These are phyloP conservation scores for Seriola rivoliana DNA, from an alignment of 2,113 vertebrate genomes.

Conservation along the genomic window DNA sequence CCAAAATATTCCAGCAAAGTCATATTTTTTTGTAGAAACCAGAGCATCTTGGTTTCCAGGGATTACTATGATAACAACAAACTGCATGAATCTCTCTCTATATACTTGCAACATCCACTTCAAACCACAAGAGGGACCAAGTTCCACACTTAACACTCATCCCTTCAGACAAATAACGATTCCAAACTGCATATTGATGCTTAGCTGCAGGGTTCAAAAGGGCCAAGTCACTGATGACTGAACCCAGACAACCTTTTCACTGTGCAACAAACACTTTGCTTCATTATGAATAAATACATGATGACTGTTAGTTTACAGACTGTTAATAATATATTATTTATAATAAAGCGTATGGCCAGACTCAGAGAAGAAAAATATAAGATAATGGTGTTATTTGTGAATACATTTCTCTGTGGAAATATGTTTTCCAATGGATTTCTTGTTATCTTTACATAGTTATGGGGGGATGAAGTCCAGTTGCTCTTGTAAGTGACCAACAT, in stretches of 20 bases:
- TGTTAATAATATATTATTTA: background rate
- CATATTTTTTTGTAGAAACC: background rate
- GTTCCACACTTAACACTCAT: background rate
- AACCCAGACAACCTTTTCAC: constrained; percentile 4
- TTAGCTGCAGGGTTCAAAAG: background rate
- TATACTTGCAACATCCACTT: constrained; percentile 18
- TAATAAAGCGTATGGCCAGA: background rate
- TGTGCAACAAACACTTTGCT: background rate
- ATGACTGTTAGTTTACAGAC: background rate
- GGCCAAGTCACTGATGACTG: background rate
- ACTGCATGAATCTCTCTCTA: background rate
- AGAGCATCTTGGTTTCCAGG: background rate
- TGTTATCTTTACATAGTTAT: background rate
- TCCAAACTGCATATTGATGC: background rate
- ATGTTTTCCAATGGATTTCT: background rate
- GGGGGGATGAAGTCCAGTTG: background rate
- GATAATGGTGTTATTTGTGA: background rate
- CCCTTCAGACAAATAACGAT: background rate
- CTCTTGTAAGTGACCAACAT: background rate
- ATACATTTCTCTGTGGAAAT: background rate
- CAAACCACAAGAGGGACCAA: constrained; percentile 65
- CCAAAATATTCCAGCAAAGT: background rate
- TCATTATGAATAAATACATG: background rate
- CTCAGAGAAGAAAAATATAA: background rate
- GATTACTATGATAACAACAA: background rate